These are phyloP conservation scores for Takifugu rubripes DNA, from an alignment of 2,797 vertebrate genomes.

Conservation along the genomic window DNA sequence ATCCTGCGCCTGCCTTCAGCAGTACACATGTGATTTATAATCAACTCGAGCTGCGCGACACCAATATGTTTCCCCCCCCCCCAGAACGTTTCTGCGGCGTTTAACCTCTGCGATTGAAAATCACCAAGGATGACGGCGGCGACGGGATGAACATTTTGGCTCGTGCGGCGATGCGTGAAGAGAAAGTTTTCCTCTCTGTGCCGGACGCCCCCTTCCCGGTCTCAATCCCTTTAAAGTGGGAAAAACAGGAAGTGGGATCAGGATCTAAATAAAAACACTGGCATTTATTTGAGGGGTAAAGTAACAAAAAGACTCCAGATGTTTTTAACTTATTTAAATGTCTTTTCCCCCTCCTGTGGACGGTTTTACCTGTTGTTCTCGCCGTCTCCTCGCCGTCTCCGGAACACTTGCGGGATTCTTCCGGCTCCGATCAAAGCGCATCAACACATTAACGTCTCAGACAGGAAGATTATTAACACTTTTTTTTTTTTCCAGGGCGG, in stretches of 20 bases:
- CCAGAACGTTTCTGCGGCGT: not conserved
- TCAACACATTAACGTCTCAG: conserved; percentile 56
- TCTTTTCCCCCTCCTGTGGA: no score
- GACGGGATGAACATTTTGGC: conserved; percentile 35
- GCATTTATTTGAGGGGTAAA: not conserved
- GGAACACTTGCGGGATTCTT: conserved; percentile 35
- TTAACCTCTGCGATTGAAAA: conserved; percentile 1
- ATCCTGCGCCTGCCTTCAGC: conserved; percentile 17
- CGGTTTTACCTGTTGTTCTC: not conserved
- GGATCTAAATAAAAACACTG: not conserved
- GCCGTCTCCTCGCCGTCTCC: conserved; percentile 8
- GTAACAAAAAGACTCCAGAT: not conserved
- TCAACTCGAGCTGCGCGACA: not conserved
- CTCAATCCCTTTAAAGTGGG: no score
- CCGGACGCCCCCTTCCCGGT: no score
- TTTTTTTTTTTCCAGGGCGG: conserved; percentile 15
- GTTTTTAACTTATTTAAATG: not conserved
- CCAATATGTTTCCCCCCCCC: not conserved
- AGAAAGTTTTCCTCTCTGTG: not conserved
- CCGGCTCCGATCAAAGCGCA: conserved; percentile 50
- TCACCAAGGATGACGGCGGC: conserved; percentile 29
- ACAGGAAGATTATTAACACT: conserved; percentile 60
- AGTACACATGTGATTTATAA: conserved; percentile 10
- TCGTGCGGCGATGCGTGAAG: conserved; percentile 1
- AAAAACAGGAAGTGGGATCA: no score